phyloP scores from a whole-genome alignment of 2,797 vertebrate genomes.

The Anableps anableps region DNA sequence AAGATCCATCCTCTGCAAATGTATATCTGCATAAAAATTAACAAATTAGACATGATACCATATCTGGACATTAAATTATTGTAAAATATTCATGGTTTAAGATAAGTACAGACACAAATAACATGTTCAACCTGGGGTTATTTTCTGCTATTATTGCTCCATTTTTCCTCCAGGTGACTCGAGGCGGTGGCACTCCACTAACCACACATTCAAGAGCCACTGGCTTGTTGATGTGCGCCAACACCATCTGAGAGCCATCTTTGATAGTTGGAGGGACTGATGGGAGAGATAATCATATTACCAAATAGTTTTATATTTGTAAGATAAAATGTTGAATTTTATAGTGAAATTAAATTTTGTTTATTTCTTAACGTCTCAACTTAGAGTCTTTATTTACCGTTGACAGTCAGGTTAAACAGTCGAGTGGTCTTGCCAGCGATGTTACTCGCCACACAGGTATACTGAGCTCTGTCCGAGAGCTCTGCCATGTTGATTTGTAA shows the following conservation, averaged over 20 bases:
- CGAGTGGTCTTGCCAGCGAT: constrained; percentile 90
- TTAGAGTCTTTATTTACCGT: constrained; percentile 79
- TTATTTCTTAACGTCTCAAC: neutral
- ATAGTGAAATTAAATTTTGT: neutral
- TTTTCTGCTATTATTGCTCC: constrained; percentile 85
- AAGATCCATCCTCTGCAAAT: constrained; percentile 86
- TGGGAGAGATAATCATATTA: constrained; percentile 18
- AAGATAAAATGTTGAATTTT: neutral
- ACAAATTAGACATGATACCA: neutral
- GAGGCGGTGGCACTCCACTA: constrained; percentile 88
- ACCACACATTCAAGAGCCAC: constrained; percentile 86
- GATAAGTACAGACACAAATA: neutral
- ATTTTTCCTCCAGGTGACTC: constrained; percentile 94
- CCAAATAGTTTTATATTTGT: neutral
- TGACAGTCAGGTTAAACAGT: constrained; percentile 89
- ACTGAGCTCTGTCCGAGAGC: constrained; percentile 86
- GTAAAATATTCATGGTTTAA: neutral
- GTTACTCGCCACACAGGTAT: constrained; percentile 93
- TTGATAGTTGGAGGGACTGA: constrained; percentile 90
- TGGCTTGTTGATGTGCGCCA: constrained; percentile 81
- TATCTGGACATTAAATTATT: neutral
- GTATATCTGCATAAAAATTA: constrained; percentile 79
- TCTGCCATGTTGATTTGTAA: constrained; percentile 94
- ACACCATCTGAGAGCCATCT: constrained; percentile 77
- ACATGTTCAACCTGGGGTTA: constrained; percentile 82